Evolutionary conservation across 2,888 invertebrate species (phyloP).

Genomic region (Andrena chrysosceles): DNA sequence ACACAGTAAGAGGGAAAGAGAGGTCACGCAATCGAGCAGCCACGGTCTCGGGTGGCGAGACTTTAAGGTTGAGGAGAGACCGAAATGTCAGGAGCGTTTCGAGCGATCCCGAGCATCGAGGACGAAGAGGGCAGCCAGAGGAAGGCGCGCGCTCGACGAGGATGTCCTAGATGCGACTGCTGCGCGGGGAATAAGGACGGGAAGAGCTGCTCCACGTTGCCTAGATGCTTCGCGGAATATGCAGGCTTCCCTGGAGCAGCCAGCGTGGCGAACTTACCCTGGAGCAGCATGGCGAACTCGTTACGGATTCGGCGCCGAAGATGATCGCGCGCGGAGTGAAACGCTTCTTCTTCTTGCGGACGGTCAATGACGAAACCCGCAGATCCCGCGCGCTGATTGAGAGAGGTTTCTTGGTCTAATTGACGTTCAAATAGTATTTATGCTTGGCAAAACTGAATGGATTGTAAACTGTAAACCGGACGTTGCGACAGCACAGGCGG

Average conservation of each 20-base stretch:
- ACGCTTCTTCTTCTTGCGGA: neutral
- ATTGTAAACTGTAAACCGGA: constrained; percentile 23
- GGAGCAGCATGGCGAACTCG: constrained; percentile 3
- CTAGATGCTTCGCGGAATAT: constrained; percentile 26
- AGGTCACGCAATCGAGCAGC: constrained; percentile 12
- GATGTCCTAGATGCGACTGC: constrained; percentile 12
- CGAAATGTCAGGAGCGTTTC: constrained; percentile 45
- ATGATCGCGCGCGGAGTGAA: neutral
- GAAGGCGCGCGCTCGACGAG: constrained; percentile 11
- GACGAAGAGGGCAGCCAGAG: neutral
- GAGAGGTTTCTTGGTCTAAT: constrained; percentile 53
- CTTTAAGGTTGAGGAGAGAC: constrained; percentile 27
- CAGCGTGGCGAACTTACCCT: neutral
- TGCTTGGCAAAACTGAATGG: constrained; percentile 33
- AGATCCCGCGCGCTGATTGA: constrained; percentile 39
- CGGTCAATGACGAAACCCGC: constrained; percentile 34
- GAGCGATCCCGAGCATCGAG: constrained; percentile 5
- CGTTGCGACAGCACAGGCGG: constrained; percentile 5
- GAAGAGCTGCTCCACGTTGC: constrained; percentile 11
- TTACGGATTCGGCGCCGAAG: constrained; percentile 33
- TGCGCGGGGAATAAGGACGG: neutral
- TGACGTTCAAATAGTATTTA: constrained; percentile 56
- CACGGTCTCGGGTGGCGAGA: constrained; percentile 26
- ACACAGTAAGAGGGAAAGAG: neutral
- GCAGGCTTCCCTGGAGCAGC: neutral